phyloP scores from a whole-genome alignment of 2,113 vertebrate species.

The Chaetodon auriga region DNA sequence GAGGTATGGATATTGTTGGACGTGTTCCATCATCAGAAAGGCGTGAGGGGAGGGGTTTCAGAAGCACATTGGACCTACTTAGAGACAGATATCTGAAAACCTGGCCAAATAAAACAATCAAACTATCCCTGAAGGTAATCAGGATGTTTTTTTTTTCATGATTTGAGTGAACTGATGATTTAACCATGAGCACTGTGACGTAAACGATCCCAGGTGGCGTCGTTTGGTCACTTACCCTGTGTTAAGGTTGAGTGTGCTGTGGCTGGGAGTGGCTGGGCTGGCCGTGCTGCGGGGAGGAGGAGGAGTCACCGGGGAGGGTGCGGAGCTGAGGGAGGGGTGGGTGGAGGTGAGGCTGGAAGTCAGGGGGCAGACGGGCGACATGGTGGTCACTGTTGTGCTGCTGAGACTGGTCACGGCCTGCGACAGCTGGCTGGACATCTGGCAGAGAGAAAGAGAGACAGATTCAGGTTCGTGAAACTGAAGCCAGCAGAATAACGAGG shows the following conservation, averaged over 20 bases:
- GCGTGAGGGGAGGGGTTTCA: background rate
- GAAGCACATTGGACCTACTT: background rate
- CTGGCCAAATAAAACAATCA: background rate
- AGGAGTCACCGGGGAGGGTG: conserved; percentile 88
- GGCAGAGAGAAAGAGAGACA: conserved; percentile 49
- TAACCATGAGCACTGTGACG: background rate
- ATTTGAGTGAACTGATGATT: background rate
- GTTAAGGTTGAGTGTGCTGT: conserved; percentile 90
- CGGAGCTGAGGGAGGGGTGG: conserved; percentile 86
- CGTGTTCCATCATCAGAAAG: background rate
- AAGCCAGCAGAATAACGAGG: background rate
- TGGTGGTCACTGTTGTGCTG: conserved; percentile 93
- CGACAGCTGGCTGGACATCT: conserved; percentile 87
- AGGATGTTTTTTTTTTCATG: background rate
- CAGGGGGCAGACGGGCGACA: conserved; percentile 89
- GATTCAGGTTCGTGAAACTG: background rate
- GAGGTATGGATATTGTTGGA: background rate
- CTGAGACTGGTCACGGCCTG: conserved; percentile 92
- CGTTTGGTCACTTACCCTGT: conserved; percentile 86
- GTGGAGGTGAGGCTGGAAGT: conserved; percentile 88
- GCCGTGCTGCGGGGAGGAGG: conserved; percentile 89
- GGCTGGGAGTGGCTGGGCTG: conserved; percentile 91
- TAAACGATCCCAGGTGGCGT: background rate
- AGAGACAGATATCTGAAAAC: background rate
- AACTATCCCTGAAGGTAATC: too few species aligned